Evolutionary conservation across 2,888 invertebrate species (phyloP).

Genomic region (Leptura quadrifasciata): DNA sequence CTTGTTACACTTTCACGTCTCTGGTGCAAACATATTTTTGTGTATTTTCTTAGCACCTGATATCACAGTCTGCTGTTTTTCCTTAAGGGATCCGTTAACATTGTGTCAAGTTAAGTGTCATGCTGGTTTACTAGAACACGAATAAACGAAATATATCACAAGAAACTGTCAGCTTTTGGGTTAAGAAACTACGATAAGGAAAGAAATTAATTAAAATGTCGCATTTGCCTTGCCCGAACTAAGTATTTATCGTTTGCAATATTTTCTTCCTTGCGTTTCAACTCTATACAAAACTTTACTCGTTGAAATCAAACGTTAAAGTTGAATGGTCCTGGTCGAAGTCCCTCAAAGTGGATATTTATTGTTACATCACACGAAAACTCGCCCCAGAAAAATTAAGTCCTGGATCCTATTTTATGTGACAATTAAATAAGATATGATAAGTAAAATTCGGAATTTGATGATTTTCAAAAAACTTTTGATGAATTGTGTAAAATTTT

Average conservation of each 20-base stretch:
- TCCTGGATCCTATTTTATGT: background rate
- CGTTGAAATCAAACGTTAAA: conserved; percentile 42
- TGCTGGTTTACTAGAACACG: conserved; percentile 61
- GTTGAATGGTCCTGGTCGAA: conserved; percentile 14
- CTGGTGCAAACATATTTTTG: background rate
- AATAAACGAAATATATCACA: conserved; percentile 66
- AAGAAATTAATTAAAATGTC: conserved; percentile 67
- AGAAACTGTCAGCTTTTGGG: conserved; percentile 60
- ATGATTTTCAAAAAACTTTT: background rate
- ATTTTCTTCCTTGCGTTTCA: conserved; percentile 54
- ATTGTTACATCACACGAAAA: conserved; percentile 26
- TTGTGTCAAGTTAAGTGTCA: conserved; percentile 62
- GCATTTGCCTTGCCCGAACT: conserved; percentile 59
- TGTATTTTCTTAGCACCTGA: conserved; percentile 45
- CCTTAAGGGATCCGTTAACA: conserved; percentile 60
- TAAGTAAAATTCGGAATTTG: background rate
- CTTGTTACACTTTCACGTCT: background rate
- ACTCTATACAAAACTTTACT: conserved; percentile 39
- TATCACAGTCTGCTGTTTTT: conserved; percentile 44
- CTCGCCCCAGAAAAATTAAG: conserved; percentile 4
- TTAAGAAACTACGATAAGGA: conserved; percentile 65
- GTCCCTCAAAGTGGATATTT: conserved; percentile 21
- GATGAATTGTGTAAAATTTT: no score
- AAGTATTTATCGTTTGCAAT: conserved; percentile 62
- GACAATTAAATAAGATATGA: background rate